Evolutionary conservation across 2,113 vertebrate species (phyloP), one percentile per base, ranked within the genome.

Genomic region (Anhinga rufa): DNA sequence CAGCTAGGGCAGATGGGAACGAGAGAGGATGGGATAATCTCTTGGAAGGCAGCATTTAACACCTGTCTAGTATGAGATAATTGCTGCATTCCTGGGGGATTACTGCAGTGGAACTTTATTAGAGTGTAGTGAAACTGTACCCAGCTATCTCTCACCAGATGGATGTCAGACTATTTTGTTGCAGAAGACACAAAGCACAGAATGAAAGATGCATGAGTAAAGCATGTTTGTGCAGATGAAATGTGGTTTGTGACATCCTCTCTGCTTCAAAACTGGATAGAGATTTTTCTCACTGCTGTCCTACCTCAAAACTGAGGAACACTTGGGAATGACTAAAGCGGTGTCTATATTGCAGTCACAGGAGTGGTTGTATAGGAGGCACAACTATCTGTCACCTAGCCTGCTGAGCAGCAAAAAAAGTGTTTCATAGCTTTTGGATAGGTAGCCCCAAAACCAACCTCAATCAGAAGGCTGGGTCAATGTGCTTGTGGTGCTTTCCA

Each of bases 61-160:
- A 86, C 89, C 95, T 94, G 94, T 86, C 95, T 90, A 89, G 55
- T 52, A 52, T 77, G 66, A 97, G 97, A 97, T 94, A 94, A 96
- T 95, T 96, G 88, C 93, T 9, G 31, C 81, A 26, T 94, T 71
- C 86, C 88, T 12, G 69, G 40, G 72, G 86, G 94, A 97, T 97
- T 95, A 97, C 66, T 7, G 1, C 10, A 0, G 46, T 36, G 82
- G 68, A 81, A 75, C 57, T 82, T 87, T 54, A 58, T 29, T 79
- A 10, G 9, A 78, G 66, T 2, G 36, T 16, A 66, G 64, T 25
- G 90, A 78, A 90, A n/a, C 90, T 36, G 4, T 28, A 7, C 79
- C 25, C 7, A 4, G 62, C 72, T 87, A 9, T 80, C 91, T 88
- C 51, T 40, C 77, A 48, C 74, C 87, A 21, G 88, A 64, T 14